Conservation (phyloP, 2,113 vertebrate genomes). For the Condylura cristata region DNA sequence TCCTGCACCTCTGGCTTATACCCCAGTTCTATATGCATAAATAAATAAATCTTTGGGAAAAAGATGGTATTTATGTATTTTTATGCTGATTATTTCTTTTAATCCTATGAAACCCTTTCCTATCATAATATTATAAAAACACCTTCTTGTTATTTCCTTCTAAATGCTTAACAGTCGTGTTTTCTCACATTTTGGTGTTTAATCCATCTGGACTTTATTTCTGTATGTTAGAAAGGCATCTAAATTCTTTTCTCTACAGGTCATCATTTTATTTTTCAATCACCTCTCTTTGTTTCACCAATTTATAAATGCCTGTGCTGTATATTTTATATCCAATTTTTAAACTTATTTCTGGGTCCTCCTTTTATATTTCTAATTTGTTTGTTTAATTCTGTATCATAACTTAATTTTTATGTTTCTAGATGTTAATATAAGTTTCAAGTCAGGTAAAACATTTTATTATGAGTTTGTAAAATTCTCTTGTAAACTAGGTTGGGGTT, state of each 20-base stretch:
- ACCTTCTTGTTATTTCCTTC: neutral
- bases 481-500: neutral
- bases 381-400: neutral
- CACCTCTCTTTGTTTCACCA: neutral
- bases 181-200: constrained; percentile 29
- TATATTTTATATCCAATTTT: neutral
- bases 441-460: neutral
- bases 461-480: neutral
- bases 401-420: neutral
- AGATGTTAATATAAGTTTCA: neutral
- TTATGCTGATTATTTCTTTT: neutral
- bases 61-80: neutral
- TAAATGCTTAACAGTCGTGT: constrained; percentile 27
- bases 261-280: neutral
- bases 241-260: neutral
- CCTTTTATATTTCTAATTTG: neutral
- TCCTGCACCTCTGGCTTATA: no score
- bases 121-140: constrained; percentile 48
- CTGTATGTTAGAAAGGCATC: neutral
- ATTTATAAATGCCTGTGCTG: neutral
- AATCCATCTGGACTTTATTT: constrained; percentile 32
- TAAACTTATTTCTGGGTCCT: neutral
- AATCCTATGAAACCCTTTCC: neutral
- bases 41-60: no score
- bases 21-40: no score